Base-by-base conservation (phyloP, 2,797 vertebrate genomes). In the Schizopygopsis malacanthus region DNA sequence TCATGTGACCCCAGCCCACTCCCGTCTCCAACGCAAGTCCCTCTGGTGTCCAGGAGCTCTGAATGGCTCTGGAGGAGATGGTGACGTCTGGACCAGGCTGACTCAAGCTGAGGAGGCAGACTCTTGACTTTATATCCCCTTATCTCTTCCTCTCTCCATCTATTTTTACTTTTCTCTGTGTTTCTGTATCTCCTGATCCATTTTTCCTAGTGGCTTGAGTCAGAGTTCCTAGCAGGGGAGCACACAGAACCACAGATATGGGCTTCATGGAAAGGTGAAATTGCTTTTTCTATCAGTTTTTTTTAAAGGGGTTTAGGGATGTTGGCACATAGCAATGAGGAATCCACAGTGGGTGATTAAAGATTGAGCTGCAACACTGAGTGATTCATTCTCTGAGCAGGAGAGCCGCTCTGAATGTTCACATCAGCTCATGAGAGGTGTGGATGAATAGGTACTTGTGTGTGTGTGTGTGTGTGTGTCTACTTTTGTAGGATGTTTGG, bases 1-100 rank as follows among this genome's bases (percentile, higher is more conserved):
- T 70, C 12, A 20, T 39, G 82, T 70, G 85, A 89, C 84, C 87
- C 47, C 9, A 22, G 47, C 73, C 83, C 47, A 85, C 76, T 85
- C 22, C 50, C 41, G 20, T 79, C 39, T 45, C 50, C 69, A 54
- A 50, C 83, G 13, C 83, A 75, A 71, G 45, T 69, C 43, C 81
- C 76, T 37, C 52, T 15, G 39, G 16, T 12, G 83, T 70, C 69
- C 83, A 12, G 73, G 54, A 80, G 75, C 85, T 87, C 79, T 79
- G 61, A 87, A 82, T 85, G 77, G 82, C 82, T 84, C 76, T 81
- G 83, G 80, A 88, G 83, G 80, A 88, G 89, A 84, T 79, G 69
- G 80, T 90, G 89, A 90, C 89, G 89, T 84, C 77, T 81, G 78
- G 65, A 75, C 71, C 69, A 28, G 65, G 83, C 85, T 90, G 89